Evolutionary conservation across 2,797 vertebrate species (phyloP).

Genomic region (Apogon hyalosoma): DNA sequence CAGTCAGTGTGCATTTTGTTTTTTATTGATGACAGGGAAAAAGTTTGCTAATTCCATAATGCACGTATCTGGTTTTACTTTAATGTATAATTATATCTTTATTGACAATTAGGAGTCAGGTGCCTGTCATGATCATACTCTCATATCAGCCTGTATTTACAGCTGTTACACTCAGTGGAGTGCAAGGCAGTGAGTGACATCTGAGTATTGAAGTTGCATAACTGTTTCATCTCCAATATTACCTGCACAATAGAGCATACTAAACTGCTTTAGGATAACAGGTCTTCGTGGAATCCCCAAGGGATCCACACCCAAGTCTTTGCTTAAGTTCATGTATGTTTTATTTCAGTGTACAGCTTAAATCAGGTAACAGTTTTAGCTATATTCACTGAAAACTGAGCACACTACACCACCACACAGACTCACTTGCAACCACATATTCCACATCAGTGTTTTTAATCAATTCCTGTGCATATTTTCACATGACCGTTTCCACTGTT

Average conservation of each 20-base stretch:
- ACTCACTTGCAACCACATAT: constrained; percentile 8
- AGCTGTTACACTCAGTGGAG: background rate
- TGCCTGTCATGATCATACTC: background rate
- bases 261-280: constrained; percentile 20
- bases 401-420: background rate
- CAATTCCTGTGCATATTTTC: too few relatives aligned
- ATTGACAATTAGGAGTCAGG: background rate
- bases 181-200: constrained; percentile 6
- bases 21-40: too few relatives aligned
- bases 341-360: background rate
- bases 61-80: too few relatives aligned
- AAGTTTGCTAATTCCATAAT: too few relatives aligned
- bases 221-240: constrained; percentile 18
- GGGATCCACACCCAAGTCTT: constrained; percentile 44
- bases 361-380: constrained; percentile 4
- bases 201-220: constrained; percentile 17
- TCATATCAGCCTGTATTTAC: too few relatives aligned
- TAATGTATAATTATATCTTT: too few relatives aligned
- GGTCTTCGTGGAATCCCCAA: constrained; percentile 47
- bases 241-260: constrained; percentile 23
- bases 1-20: too few relatives aligned
- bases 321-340: constrained; percentile 10
- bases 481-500: too few relatives aligned
- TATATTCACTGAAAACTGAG: background rate
- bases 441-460: too few relatives aligned